A percentile compares a stretch with the other conserved stretches of the same genome.
Conservation (phyloP, 2,113 vertebrate genomes). For the Chionodraco myersi region DNA sequence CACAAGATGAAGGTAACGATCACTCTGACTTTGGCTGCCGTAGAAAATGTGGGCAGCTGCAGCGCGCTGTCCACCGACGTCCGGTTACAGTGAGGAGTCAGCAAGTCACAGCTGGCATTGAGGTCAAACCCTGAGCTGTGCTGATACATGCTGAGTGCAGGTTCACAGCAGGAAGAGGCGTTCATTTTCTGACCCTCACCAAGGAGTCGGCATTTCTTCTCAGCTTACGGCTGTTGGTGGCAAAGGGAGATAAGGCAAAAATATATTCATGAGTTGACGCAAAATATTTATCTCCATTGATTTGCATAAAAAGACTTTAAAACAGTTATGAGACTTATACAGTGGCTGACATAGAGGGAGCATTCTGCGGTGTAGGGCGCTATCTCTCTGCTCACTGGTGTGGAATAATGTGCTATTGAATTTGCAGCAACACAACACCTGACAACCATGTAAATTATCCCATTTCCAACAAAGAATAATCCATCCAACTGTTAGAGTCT, state of each 20-base stretch:
- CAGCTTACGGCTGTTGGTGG: conserved; percentile 2
- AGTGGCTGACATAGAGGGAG: conserved; percentile 14
- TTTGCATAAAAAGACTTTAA: conserved; percentile 36
- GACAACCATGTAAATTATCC: neutral
- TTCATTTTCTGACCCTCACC: conserved; percentile 64
- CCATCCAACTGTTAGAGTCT: neutral
- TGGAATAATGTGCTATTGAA: conserved; percentile 2
- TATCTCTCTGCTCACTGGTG: conserved; percentile 12
- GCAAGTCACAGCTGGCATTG: conserved; percentile 58
- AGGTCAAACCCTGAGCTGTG: conserved; percentile 40
- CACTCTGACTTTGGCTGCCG: conserved; percentile 72
- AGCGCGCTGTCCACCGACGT: conserved; percentile 32
- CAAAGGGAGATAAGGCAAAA: conserved; percentile 5
- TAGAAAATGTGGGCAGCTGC: conserved; percentile 72
- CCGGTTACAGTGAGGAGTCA: conserved; percentile 46
- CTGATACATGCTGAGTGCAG: conserved; percentile 42
- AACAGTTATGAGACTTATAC: conserved; percentile 1
- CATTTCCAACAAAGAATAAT: too few species aligned
- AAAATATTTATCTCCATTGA: conserved; percentile 27
- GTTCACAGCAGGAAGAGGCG: conserved; percentile 37
- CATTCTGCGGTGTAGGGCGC: neutral
- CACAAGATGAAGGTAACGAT: conserved; percentile 74
- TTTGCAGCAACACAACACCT: neutral
- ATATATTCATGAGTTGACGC: neutral
- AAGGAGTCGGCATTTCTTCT: conserved; percentile 35